A percentile compares a stretch with the other conserved stretches of the same genome.
These are phyloP conservation scores for Halcyon senegalensis DNA, from an alignment of 2,113 vertebrate genomes.

Conservation along the genomic window DNA sequence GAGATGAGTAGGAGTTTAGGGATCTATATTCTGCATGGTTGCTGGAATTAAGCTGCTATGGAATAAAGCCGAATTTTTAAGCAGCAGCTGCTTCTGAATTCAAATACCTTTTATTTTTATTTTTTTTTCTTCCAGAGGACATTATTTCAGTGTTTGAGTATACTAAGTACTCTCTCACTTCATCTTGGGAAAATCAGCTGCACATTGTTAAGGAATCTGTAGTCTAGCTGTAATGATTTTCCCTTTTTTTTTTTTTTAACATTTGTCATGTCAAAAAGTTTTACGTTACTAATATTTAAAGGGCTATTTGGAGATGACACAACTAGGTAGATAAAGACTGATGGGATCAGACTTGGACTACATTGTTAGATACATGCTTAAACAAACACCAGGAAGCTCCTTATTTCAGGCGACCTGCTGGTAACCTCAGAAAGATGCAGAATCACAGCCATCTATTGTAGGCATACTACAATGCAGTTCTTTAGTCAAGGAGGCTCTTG, in stretches of 20 bases:
- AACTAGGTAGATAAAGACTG: not conserved
- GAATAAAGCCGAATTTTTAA: not conserved
- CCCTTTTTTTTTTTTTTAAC: not conserved
- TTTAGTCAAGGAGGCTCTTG: not conserved
- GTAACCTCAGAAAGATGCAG: not conserved
- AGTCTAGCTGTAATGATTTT: not conserved
- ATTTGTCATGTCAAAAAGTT: not conserved
- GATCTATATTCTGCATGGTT: not conserved
- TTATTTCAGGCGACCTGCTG: not conserved
- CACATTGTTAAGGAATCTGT: not conserved
- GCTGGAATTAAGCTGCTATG: not conserved
- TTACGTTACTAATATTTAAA: slow-evolving; percentile 6
- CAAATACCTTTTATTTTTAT: not conserved
- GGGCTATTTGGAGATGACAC: not conserved
- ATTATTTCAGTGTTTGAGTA: not conserved
- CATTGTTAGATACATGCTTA: not conserved
- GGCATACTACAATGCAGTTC: not conserved
- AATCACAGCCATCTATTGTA: not conserved
- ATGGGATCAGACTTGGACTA: not conserved
- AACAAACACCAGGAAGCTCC: not conserved
- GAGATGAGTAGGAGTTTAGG: not conserved
- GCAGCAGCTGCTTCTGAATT: not conserved
- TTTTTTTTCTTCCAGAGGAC: not conserved
- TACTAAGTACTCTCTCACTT: not conserved
- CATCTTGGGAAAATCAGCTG: not conserved